Percentiles rank a stretch among this genome's conserved stretches.
These are phyloP conservation scores for Malurus cyaneus DNA, from an alignment of 2,113 vertebrate genomes.

Conservation along the genomic window DNA sequence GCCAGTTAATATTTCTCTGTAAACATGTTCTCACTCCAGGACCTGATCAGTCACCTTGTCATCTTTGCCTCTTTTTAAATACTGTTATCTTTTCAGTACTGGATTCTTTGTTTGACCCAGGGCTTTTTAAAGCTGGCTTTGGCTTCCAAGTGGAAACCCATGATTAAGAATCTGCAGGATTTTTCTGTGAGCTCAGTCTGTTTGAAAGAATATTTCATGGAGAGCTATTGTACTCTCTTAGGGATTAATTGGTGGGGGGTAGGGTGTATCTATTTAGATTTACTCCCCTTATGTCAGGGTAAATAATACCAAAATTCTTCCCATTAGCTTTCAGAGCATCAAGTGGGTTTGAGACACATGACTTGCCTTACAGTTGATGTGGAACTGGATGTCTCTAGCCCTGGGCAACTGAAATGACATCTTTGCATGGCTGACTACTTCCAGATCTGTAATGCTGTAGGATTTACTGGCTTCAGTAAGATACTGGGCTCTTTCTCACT, in stretches of 20 bases:
- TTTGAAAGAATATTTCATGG: not conserved
- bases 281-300: not conserved
- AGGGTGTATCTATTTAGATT: not conserved
- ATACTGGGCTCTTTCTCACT: not conserved
- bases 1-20: not conserved
- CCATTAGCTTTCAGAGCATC: not conserved
- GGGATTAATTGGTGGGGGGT: not conserved
- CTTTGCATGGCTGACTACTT: not conserved
- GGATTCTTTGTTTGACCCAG: constrained; percentile 26
- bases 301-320: not conserved
- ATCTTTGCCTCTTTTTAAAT: constrained; percentile 13
- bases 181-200: not conserved
- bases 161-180: not conserved
- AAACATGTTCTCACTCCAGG: not conserved
- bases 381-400: not conserved
- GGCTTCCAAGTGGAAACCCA: not conserved
- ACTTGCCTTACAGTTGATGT: not conserved
- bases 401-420: not conserved
- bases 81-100: not conserved
- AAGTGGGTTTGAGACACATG: not conserved
- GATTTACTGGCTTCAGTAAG: not conserved
- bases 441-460: not conserved
- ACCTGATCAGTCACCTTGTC: not conserved
- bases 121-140: constrained; percentile 26
- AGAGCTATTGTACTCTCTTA: not conserved